A percentile compares a stretch with the other conserved stretches of the same genome.
phyloP scores from a whole-genome alignment of 2,113 vertebrate genomes.

The Sorex araneus region DNA sequence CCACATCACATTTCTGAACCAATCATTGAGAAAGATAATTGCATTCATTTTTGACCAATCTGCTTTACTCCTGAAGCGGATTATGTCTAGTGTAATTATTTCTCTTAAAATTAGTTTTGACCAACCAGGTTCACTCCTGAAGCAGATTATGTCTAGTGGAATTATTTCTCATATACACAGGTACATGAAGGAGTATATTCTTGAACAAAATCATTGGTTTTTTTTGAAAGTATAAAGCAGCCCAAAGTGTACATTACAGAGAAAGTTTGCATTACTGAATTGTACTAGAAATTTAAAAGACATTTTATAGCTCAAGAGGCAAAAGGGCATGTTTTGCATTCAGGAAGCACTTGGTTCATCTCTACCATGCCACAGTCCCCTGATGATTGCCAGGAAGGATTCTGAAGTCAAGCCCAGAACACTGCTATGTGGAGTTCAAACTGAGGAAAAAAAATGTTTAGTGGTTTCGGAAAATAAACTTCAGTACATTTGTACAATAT shows the following conservation, averaged over 20 bases:
- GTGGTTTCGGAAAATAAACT: slow-evolving; percentile 23
- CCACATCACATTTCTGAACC: slow-evolving; percentile 33
- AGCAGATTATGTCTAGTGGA: neutral
- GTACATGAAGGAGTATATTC: neutral
- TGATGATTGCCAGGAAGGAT: no score
- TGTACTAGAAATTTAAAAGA: no score
- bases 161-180: slow-evolving; percentile 63
- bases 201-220: no score
- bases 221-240: no score
- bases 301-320: no score
- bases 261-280: no score
- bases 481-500: neutral
- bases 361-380: no score
- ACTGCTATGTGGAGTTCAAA: no score
- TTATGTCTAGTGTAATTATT: neutral
- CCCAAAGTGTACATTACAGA: no score
- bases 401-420: no score
- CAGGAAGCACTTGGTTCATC: no score
- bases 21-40: neutral
- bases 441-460: slow-evolving; percentile 2
- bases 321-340: no score
- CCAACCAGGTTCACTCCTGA: neutral
- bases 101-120: slow-evolving; percentile 39
- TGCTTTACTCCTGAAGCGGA: neutral
- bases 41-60: neutral